These are phyloP conservation scores for Pteropus alecto DNA, from an alignment of 2,113 vertebrate species.

Conservation along the genomic window DNA sequence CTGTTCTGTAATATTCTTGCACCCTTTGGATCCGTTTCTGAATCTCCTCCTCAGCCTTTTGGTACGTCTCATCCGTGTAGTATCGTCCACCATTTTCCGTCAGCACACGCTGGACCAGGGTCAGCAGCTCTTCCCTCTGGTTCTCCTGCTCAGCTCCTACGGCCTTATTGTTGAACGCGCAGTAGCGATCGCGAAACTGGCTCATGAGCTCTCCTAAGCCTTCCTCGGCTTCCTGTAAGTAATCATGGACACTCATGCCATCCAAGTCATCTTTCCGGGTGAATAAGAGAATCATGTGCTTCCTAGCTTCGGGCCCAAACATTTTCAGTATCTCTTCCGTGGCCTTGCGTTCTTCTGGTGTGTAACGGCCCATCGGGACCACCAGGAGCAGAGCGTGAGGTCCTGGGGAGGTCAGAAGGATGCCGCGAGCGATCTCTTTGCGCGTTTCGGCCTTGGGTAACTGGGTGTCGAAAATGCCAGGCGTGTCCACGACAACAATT, in stretches of 20 bases:
- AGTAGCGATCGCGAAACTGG: background rate
- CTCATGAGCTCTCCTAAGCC: background rate
- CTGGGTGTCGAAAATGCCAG: conserved; percentile 83
- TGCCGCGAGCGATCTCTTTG: conserved; percentile 76
- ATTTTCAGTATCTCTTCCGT: background rate
- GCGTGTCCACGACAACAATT: conserved; percentile 82
- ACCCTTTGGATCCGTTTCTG: conserved; percentile 38
- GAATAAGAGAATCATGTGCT: conserved; percentile 55
- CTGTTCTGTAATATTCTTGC: background rate
- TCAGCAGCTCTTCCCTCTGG: conserved; percentile 33
- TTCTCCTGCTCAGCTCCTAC: background rate
- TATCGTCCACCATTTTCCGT: background rate
- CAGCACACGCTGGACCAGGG: background rate
- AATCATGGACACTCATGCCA: fast-evolving
- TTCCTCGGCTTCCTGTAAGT: background rate
- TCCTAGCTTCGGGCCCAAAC: conserved; percentile 16
- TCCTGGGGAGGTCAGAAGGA: conserved; percentile 22
- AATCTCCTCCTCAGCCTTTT: conserved; percentile 54
- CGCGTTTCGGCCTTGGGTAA: conserved; percentile 69
- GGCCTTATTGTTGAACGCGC: conserved; percentile 44
- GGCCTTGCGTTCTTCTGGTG: background rate
- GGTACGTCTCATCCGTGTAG: background rate
- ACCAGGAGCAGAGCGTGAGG: conserved; percentile 56
- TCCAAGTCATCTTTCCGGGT: conserved; percentile 56
- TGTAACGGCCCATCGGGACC: background rate